Evolutionary conservation across 2,888 invertebrate genomes (phyloP).

Genomic region (Vanessa cardui): DNA sequence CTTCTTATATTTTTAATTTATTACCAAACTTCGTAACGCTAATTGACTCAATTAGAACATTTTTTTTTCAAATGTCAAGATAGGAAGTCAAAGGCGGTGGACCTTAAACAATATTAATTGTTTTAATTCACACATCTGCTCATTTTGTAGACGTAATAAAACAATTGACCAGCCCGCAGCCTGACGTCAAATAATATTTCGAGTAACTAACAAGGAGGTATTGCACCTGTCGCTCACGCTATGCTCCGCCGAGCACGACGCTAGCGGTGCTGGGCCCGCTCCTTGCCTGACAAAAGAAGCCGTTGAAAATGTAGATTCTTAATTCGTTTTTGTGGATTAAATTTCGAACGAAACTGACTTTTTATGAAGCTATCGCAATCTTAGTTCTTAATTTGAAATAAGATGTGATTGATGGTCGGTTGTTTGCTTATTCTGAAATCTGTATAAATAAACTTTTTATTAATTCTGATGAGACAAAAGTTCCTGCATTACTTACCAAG

Average conservation of each 20-base stretch:
- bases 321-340: slow-evolving; percentile 20
- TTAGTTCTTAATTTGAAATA: no score
- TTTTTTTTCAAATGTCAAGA: neutral
- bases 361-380: neutral
- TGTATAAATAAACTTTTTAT: no score
- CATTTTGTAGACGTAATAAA: slow-evolving; percentile 26
- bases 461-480: no score
- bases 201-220: slow-evolving; percentile 25
- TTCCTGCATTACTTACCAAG: no score
- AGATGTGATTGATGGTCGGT: no score
- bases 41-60: neutral
- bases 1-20: no score
- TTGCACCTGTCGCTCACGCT: slow-evolving; percentile 56
- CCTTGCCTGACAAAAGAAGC: slow-evolving; percentile 29
- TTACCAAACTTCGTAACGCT: no score
- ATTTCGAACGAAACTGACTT: slow-evolving; percentile 12
- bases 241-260: slow-evolving; percentile 58
- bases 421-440: no score
- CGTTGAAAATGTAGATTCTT: slow-evolving; percentile 31
- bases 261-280: slow-evolving; percentile 20
- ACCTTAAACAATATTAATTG: slow-evolving; percentile 10
- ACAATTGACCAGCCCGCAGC: slow-evolving; percentile 19
- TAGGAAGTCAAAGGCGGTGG: slow-evolving; percentile 10
- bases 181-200: slow-evolving; percentile 5
- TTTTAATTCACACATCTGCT: slow-evolving; percentile 32